Evolutionary conservation across 2,888 invertebrate genomes (phyloP).

Genomic region (Euproctis similis): DNA sequence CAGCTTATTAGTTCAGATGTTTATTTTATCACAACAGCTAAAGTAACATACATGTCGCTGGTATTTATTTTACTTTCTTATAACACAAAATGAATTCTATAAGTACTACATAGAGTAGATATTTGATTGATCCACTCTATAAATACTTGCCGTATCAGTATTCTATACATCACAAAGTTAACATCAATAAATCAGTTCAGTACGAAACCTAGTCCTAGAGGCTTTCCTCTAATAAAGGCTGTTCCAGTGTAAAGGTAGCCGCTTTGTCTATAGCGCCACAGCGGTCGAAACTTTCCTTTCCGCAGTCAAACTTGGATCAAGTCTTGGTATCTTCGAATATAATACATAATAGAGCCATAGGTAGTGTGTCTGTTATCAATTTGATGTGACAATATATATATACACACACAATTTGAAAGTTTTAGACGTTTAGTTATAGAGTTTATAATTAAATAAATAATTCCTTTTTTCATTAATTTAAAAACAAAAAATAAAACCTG

Average conservation of each 20-base stretch:
- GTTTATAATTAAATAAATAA: too few relatives aligned
- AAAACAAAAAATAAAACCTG: background rate
- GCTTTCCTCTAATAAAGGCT: conserved; percentile 49
- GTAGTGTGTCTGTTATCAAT: conserved; percentile 32
- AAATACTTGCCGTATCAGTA: conserved; percentile 15
- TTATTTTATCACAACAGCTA: too few relatives aligned
- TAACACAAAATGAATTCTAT: too few relatives aligned
- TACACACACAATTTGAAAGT: too few relatives aligned
- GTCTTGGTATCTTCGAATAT: conserved; percentile 40
- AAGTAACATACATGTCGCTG: too few relatives aligned
- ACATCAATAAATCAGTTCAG: conserved; percentile 44
- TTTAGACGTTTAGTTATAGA: too few relatives aligned
- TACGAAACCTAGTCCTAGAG: conserved; percentile 35
- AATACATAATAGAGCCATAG: conserved; percentile 11
- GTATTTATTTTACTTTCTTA: too few relatives aligned
- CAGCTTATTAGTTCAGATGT: too few relatives aligned
- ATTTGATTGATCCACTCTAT: conserved; percentile 12
- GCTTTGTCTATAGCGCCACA: conserved; percentile 59
- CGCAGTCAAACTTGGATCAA: conserved; percentile 69
- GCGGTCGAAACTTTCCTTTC: conserved; percentile 67
- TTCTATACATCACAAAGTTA: conserved; percentile 24
- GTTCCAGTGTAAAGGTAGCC: conserved; percentile 44
- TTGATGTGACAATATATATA: conserved; percentile 30
- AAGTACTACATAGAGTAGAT: conserved; percentile 3
- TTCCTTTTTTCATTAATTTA: background rate